Evolutionary conservation across 1,140 invertebrate genomes (phyloP), one percentile per base, ranked within the genome.

Genomic region (Zaprionus camerounensis): DNA sequence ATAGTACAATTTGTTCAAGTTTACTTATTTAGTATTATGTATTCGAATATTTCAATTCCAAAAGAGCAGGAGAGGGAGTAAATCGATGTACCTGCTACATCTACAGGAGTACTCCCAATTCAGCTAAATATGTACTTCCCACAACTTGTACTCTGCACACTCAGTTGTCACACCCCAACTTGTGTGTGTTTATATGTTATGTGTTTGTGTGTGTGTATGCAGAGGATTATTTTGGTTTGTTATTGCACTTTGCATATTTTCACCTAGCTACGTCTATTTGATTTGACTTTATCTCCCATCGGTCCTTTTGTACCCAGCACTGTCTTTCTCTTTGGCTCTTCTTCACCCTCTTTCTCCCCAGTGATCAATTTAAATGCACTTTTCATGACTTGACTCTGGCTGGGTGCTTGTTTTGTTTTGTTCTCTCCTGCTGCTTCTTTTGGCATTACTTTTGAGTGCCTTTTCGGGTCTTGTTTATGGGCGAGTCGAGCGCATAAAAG

Each of bases 401-500:
- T 59, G n/a, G 7, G 20, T 24, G 36, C 28, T 56, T 56, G 22
- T 51, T 65, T 28, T 46, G 46, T 46, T 58, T 5, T 64, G 15
- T 38, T 24, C 31, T 36, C 36, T 55, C 31, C n/a, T 24, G 17
- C 46, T 34, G 46, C 20, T 22, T 9, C 24, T 63, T 55, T 58
- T 57, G 55, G 55, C n/a, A 53, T 69, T 53, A 71, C 57, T 44
- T 69, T 28, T 70, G 53, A 67, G 51, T 55, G 46, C 53, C 38
- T 72, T 87, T 88, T 78, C n/a, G 41, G 61, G 22, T 75, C 64
- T 72, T 71, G 77, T 88, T 88, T 84, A 84, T 73, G 55, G 38
- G 46, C 78, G 28, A 66, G 53, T 61, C 41, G 58, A 58, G 69
- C 58, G 46, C 77, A 71, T 80, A 78, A 88, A 88, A 87, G 28